phyloP scores from a whole-genome alignment of 2,797 vertebrate species.

The Cheirogaleus major region DNA sequence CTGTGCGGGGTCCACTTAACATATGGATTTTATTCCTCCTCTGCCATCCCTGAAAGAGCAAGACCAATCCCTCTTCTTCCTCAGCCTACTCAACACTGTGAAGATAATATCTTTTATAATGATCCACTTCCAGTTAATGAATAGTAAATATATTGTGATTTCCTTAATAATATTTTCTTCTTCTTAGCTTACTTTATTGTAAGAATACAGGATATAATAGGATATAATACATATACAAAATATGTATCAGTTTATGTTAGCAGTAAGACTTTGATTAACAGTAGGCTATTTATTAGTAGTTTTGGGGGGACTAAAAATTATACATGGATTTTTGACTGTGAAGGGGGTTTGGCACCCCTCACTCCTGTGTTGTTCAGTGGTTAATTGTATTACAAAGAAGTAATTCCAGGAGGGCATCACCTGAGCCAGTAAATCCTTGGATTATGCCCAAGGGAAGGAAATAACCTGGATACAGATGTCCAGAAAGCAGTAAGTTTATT shows the following conservation, averaged over 20 bases:
- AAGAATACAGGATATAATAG: background rate
- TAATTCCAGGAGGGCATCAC: conserved; percentile 7
- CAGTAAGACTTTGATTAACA: background rate
- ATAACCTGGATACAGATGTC: conserved; percentile 57
- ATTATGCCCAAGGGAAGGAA: conserved; percentile 60
- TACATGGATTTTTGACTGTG: background rate
- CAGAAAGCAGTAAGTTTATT: conserved; percentile 64
- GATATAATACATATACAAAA: background rate
- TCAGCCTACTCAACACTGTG: background rate
- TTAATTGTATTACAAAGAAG: background rate
- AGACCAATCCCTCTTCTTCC: background rate
- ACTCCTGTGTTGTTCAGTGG: background rate
- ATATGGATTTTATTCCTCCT: background rate
- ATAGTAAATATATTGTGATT: background rate
- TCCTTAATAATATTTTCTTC: background rate
- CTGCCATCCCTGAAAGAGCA: background rate
- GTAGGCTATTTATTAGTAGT: background rate
- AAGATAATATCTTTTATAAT: background rate
- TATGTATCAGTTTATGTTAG: background rate
- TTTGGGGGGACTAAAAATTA: background rate
- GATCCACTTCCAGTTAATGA: background rate
- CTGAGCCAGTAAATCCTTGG: background rate
- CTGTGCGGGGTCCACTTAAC: background rate
- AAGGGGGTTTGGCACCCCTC: background rate
- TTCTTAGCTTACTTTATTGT: background rate